Conservation (phyloP, 37 sponge, comb jelly and placozoan species). For the Amphimedon queenslandica region DNA sequence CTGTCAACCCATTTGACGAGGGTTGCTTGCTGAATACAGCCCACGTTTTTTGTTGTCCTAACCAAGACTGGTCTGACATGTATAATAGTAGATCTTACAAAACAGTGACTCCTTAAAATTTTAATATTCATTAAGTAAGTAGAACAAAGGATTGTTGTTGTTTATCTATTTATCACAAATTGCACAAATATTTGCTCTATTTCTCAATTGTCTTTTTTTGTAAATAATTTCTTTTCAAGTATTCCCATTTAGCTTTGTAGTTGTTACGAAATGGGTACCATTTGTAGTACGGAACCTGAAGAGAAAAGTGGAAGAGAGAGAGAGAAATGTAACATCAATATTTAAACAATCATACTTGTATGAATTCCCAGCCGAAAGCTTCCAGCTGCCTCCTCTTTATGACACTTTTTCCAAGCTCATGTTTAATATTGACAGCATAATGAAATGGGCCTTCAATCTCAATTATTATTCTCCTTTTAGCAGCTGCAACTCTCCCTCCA, state of each 20-base stretch:
- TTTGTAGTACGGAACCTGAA: background rate
- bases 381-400: constrained; percentile 45
- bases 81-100: no score
- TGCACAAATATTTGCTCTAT: no score
- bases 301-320: background rate
- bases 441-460: constrained; percentile 60
- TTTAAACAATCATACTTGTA: constrained; percentile 24
- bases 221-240: background rate
- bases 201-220: no score
- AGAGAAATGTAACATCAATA: background rate
- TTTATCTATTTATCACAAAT: no score
- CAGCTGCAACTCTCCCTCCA: background rate
- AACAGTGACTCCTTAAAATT: no score
- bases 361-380: constrained; percentile 48
- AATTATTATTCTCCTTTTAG: constrained; percentile 17
- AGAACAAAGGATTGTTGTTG: no score
- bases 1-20: constrained; percentile 60
- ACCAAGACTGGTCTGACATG: no score
- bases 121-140: no score
- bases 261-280: background rate
- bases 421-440: constrained; percentile 20
- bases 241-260: no score
- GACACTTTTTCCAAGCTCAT: constrained; percentile 30
- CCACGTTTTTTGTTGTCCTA: constrained; percentile 16
- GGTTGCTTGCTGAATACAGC: constrained; percentile 33